A percentile compares a stretch with the other conserved stretches of the same genome.
These are phyloP conservation scores for Octonoba sinensis DNA, from an alignment of 2,888 invertebrate genomes.

Conservation along the genomic window DNA sequence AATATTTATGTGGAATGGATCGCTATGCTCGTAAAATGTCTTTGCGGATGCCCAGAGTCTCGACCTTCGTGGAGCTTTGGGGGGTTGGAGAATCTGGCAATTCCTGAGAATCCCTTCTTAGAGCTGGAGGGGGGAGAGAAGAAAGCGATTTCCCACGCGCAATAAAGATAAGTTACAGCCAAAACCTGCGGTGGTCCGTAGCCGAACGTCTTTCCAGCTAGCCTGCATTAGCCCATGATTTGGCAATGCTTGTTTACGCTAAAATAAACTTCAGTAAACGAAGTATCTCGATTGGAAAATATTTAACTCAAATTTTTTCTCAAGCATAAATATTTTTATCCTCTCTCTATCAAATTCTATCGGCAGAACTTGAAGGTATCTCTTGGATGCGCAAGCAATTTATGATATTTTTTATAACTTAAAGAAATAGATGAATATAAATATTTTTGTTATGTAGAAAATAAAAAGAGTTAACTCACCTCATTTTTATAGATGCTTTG, in stretches of 20 bases:
- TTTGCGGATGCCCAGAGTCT: slow-evolving; percentile 30
- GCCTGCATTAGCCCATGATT: not conserved
- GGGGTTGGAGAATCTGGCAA: slow-evolving; percentile 22
- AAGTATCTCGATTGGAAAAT: slow-evolving; percentile 14
- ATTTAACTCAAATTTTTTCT: not conserved
- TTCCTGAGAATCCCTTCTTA: slow-evolving; percentile 35
- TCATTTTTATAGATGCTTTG: no score
- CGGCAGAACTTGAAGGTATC: no score
- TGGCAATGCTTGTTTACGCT: slow-evolving; percentile 31
- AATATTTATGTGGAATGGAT: slow-evolving; percentile 60
- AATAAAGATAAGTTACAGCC: slow-evolving; percentile 62
- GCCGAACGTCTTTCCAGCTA: slow-evolving; percentile 14
- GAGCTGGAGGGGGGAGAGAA: slow-evolving; percentile 22
- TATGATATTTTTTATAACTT: no score
- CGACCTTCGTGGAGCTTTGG: slow-evolving; percentile 39
- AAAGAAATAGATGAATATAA: no score
- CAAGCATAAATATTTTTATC: no score
- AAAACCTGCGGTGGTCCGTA: slow-evolving; percentile 48
- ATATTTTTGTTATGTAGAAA: no score
- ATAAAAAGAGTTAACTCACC: no score
- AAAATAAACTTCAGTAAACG: slow-evolving; percentile 32
- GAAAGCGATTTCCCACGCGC: slow-evolving; percentile 55
- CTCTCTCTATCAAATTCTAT: no score
- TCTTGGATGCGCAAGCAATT: no score
- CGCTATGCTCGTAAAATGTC: slow-evolving; percentile 55